These are phyloP conservation scores for Myzus persicae DNA, from an alignment of 1,140 invertebrate species.

Conservation along the genomic window DNA sequence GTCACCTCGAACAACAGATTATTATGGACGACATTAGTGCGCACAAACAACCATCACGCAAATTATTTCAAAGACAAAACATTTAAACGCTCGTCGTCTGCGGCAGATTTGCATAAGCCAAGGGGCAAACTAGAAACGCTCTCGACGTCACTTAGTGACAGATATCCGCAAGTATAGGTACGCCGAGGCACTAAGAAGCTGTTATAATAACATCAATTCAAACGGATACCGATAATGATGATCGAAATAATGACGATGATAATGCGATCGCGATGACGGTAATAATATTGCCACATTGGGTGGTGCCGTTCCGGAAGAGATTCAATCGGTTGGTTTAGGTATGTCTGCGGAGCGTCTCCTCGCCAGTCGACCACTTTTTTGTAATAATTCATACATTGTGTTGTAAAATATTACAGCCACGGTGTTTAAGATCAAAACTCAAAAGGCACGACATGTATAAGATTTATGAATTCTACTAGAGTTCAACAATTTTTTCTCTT, in stretches of 20 bases:
- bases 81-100: neutral
- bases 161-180: neutral
- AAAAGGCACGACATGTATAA: neutral
- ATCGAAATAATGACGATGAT: neutral
- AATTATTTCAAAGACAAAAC: conserved; percentile 13
- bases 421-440: neutral
- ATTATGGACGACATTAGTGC: neutral
- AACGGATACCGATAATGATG: neutral
- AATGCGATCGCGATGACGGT: neutral
- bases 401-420: neutral
- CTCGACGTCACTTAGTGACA: neutral
- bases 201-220: neutral
- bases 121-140: neutral
- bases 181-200: neutral
- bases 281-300: neutral
- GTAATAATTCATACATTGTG: neutral
- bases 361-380: neutral
- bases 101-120: neutral
- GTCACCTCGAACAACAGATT: neutral
- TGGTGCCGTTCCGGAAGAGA: neutral
- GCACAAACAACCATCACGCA: neutral
- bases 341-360: neutral
- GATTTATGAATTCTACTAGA: neutral
- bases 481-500: neutral
- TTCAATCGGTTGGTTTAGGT: neutral